Evolutionary conservation across 2,113 vertebrate genomes (phyloP).

Genomic region (Hiodon alosoides): DNA sequence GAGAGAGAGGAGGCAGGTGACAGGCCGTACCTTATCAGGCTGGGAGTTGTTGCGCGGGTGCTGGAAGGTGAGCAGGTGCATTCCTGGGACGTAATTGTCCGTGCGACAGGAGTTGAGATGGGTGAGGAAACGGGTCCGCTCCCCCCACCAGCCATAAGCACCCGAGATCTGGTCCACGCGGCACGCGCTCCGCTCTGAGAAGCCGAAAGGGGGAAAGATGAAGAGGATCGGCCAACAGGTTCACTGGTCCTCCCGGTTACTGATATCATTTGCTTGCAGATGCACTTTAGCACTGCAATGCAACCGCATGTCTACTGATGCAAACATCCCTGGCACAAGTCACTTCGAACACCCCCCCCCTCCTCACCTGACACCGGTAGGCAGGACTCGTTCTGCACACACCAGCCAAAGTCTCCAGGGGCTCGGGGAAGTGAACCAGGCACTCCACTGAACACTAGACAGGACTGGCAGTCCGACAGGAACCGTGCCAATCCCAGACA

Average conservation of each 20-base stretch:
- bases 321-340: conserved; percentile 35
- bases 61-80: conserved; percentile 88
- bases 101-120: conserved; percentile 78
- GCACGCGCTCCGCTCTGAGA: conserved; percentile 76
- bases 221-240: background rate
- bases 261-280: background rate
- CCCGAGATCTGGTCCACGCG: conserved; percentile 87
- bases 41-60: conserved; percentile 86
- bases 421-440: conserved; percentile 58
- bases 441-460: conserved; percentile 76
- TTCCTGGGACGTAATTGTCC: conserved; percentile 83
- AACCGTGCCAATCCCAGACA: conserved; percentile 82
- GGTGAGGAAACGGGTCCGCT: conserved; percentile 78
- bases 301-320: too few relatives aligned
- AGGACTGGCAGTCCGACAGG: conserved; percentile 82
- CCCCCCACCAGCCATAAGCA: conserved; percentile 89
- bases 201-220: conserved; percentile 54
- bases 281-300: background rate
- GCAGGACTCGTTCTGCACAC: conserved; percentile 87
- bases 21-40: conserved; percentile 79
- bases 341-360: conserved; percentile 31
- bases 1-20: conserved; percentile 31
- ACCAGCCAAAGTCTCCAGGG: conserved; percentile 80
- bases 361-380: conserved; percentile 79
- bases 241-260: background rate